Base-by-base conservation (phyloP, 1,140 invertebrate genomes). In the Drosophila tropicalis region DNA sequence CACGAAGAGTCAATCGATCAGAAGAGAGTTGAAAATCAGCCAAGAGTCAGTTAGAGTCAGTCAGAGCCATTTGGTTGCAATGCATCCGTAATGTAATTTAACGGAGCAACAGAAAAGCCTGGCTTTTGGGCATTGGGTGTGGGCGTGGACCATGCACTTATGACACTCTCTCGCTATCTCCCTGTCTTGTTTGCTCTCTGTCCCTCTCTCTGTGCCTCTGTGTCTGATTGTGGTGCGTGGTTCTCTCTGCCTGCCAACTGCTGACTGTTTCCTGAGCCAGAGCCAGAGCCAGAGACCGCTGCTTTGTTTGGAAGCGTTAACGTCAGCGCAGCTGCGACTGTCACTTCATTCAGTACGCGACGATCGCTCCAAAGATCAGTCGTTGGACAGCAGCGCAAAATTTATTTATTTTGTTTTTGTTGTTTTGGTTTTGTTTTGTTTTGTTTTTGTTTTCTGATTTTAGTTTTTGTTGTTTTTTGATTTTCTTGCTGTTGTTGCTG, bases 361-460 rank as follows among this genome's bases (percentile, higher is more conserved):
- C 83, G 79, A 89, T 87, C 82, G 76, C 73, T 89, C 74, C 64
- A 60, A 86, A 83, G 83, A 89, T 87, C 84, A 80, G 79, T 86
- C 79, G 83, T 73, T 76, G 72, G 79, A 64, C 69, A 82, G 72
- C 72, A 78, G 79, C 79, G 83, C 76, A 83, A 87, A 72, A 79
- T 76, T 86, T 76, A 70, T 56, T 65, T 73, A 71, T 63, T 57
- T 62, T 63, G 41, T 60, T 55, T 62, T 74, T 55, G 68, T 84
- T 64, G 66, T 36, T 44, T 63, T 56, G 22, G 67, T 65, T 22
- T 57, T 72, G 17, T 13, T 51, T 66, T 22, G 13, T 61, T 76
- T 93, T 10, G 92, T 71, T 79, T 75, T 64, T 3, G 76, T 66
- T 67, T 70, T 76, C 56, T 34, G 9, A 64, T 72, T 93, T 70